A percentile compares a stretch with the other conserved stretches of the same genome.
phyloP scores from a whole-genome alignment of 2,797 vertebrate species.

The Syndactyla subalaris region DNA sequence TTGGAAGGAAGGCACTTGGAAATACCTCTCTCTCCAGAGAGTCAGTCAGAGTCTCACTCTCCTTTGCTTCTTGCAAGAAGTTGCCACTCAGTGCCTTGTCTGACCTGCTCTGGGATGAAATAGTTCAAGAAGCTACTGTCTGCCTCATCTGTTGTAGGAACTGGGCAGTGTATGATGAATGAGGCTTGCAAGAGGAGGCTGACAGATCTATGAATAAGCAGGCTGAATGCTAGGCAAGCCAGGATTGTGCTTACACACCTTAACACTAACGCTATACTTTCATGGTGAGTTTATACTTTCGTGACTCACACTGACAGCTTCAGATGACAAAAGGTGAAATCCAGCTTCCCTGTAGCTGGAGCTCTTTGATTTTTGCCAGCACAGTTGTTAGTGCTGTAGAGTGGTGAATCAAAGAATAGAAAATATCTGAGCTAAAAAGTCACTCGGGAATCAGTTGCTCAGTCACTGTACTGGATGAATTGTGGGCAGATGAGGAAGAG shows the following conservation, averaged over 20 bases:
- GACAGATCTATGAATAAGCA: background rate
- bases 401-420: background rate
- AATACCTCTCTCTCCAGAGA: background rate
- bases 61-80: background rate
- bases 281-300: background rate
- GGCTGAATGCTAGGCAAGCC: background rate
- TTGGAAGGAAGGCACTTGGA: background rate
- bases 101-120: background rate
- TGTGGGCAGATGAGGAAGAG: background rate
- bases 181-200: background rate
- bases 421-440: background rate
- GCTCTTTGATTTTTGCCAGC: background rate
- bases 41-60: background rate
- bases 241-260: background rate
- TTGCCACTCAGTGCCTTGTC: background rate
- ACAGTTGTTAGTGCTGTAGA: background rate
- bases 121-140: background rate
- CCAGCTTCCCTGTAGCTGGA: background rate
- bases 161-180: background rate
- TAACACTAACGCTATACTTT: background rate
- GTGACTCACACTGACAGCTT: background rate
- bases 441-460: background rate
- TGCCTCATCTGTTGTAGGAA: background rate
- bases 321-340: background rate
- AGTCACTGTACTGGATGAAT: background rate